Conservation (phyloP, 2,888 invertebrate species). For the Hydropsyche betteni region DNA sequence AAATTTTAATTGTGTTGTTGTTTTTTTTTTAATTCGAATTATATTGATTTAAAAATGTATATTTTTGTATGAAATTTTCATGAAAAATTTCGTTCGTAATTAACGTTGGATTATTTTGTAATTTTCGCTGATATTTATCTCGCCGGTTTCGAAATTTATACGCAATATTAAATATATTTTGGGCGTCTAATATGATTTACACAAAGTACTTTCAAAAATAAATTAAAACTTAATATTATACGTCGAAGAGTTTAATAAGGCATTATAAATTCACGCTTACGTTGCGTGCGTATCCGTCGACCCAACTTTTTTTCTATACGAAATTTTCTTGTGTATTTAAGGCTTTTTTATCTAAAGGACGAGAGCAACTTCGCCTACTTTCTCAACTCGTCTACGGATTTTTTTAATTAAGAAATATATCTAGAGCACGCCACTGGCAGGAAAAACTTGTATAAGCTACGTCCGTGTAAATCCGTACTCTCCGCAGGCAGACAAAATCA, state of each 20-base stretch:
- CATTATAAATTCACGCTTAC: conserved; percentile 25
- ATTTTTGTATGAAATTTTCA: no score
- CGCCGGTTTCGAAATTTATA: no score
- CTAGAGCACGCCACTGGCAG: conserved; percentile 37
- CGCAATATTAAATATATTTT: no score
- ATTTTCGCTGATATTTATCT: no score
- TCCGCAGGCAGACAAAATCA: conserved; percentile 45
- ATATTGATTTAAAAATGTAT: no score
- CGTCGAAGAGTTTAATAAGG: conserved; percentile 17
- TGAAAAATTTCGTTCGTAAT: no score
- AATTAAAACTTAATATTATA: background rate
- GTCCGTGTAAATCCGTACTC: conserved; percentile 45
- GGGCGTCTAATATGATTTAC: no score
- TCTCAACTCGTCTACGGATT: conserved; percentile 19
- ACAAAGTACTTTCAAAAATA: conserved; percentile 9
- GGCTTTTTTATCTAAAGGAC: conserved; percentile 4
- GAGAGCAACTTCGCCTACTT: conserved; percentile 12
- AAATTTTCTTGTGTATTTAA: background rate
- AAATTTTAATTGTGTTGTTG: no score
- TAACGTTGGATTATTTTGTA: no score
- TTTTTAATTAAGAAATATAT: conserved; percentile 29
- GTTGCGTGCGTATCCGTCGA: background rate
- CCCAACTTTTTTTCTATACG: conserved; percentile 8
- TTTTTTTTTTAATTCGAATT: no score
- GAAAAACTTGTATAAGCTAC: conserved; percentile 36